Conservation (phyloP, 2,888 invertebrate species). For the Xestoiulus laeticollis region DNA sequence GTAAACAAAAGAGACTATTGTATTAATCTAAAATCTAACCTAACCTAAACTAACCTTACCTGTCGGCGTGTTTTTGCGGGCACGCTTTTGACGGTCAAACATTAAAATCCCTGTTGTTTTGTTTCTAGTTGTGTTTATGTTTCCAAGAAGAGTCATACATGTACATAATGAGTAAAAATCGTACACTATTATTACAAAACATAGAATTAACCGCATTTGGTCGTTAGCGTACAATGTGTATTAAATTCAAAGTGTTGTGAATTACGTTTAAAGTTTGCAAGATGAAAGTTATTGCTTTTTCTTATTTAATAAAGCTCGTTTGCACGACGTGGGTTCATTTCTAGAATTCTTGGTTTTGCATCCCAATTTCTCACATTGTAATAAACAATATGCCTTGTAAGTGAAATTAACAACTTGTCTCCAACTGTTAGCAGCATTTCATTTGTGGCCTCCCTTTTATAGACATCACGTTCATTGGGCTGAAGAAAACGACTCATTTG, state of each 20-base stretch:
- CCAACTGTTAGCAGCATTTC: conserved; percentile 43
- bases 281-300: neutral
- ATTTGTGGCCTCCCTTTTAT: neutral
- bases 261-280: neutral
- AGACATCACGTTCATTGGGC: conserved; percentile 39
- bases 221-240: neutral
- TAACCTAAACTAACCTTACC: no score
- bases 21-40: no score
- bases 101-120: no score
- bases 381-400: conserved; percentile 12
- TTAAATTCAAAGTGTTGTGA: neutral
- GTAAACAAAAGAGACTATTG: no score
- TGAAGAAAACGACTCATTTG: conserved; percentile 28
- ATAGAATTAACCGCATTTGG: neutral
- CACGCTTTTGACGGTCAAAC: no score
- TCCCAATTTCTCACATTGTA: neutral
- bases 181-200: neutral
- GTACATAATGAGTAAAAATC: neutral
- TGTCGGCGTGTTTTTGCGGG: no score
- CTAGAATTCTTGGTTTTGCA: neutral
- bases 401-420: conserved; percentile 39
- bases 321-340: neutral
- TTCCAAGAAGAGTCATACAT: neutral
- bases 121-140: neutral
- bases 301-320: conserved; percentile 41